phyloP scores from a whole-genome alignment of 2,888 invertebrate species.

The Girardia tigrina region DNA sequence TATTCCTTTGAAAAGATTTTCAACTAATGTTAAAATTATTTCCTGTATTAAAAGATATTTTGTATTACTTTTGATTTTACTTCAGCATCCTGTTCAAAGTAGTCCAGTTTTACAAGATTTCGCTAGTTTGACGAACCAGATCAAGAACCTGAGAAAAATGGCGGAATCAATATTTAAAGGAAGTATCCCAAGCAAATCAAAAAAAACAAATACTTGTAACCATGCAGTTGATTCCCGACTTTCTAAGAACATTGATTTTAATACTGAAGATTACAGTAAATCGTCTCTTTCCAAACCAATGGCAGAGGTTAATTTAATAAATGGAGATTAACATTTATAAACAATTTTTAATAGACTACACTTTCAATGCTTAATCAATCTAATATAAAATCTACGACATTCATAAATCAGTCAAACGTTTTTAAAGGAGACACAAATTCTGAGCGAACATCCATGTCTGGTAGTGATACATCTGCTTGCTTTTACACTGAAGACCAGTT shows the following conservation, averaged over 20 bases:
- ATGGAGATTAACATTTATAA: background rate
- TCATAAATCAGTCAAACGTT: background rate
- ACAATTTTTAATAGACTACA: background rate
- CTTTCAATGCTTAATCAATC: background rate
- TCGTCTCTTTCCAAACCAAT: background rate
- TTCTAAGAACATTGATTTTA: background rate
- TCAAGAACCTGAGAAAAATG: slow-evolving; percentile 11
- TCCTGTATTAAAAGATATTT: too few species aligned
- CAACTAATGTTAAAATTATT: too few species aligned
- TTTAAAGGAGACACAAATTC: background rate
- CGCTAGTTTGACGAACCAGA: background rate
- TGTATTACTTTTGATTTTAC: too few species aligned
- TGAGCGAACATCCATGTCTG: background rate
- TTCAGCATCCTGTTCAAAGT: background rate
- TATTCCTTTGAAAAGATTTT: too few species aligned
- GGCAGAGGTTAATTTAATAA: background rate
- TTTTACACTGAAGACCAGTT: background rate
- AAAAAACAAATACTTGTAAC: background rate
- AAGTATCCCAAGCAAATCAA: background rate
- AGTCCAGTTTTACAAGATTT: slow-evolving; percentile 19
- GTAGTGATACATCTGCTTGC: background rate
- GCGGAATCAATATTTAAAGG: background rate
- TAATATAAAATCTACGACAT: background rate
- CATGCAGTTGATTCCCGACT: background rate
- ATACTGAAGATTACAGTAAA: slow-evolving; percentile 1